Percentiles rank a stretch among this genome's conserved stretches.
Evolutionary conservation across 2,888 invertebrate genomes (phyloP).

Genomic region (Drosophila fulvimacula): DNA sequence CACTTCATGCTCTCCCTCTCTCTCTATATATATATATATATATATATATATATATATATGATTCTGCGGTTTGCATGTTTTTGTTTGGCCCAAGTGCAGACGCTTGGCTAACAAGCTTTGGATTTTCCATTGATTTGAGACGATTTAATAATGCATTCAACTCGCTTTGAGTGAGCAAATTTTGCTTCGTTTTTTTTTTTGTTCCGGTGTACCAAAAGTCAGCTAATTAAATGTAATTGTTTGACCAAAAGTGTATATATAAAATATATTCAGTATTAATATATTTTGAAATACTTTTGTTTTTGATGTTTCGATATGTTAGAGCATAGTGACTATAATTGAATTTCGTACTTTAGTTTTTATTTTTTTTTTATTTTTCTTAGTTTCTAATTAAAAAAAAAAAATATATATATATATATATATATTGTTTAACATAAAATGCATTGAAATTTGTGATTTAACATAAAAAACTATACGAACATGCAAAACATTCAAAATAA

Average conservation of each 20-base stretch:
- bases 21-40: neutral
- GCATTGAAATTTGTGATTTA: too few relatives aligned
- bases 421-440: too few relatives aligned
- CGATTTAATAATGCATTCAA: conserved; percentile 10
- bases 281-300: neutral
- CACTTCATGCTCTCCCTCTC: conserved; percentile 13
- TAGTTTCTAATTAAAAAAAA: too few relatives aligned
- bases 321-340: too few relatives aligned
- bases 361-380: too few relatives aligned
- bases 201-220: neutral
- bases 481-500: too few relatives aligned
- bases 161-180: conserved; percentile 1
- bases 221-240: conserved; percentile 15
- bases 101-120: conserved; percentile 47
- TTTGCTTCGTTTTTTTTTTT: neutral
- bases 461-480: too few relatives aligned
- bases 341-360: too few relatives aligned
- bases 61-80: conserved; percentile 14
- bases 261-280: neutral
- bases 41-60: neutral
- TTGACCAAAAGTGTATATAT: neutral
- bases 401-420: too few relatives aligned
- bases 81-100: conserved; percentile 8
- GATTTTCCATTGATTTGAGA: conserved; percentile 30
- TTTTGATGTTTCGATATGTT: too few relatives aligned